Evolutionary conservation across 2,113 vertebrate genomes (phyloP), one percentile per base, ranked within the genome.

Genomic region (Pampusana beccarii): DNA sequence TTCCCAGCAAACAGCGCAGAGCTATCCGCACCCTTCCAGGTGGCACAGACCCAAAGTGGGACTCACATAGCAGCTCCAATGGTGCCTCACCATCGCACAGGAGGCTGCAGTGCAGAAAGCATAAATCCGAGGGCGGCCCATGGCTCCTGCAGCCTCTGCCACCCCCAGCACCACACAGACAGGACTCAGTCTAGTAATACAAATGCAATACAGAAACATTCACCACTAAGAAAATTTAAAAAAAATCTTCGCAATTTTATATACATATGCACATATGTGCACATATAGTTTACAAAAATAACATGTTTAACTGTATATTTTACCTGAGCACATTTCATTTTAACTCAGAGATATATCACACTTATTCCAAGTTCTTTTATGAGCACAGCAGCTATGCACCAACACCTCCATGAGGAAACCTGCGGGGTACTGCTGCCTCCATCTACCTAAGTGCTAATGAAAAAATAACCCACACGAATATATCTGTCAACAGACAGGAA

Each of bases 1-100:
- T 62, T 40, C 12, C 19, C 56, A 66, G 40, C 31, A 36, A 36
- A 0, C 72, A 79, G 23, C 23, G 40, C 36, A 85, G n/a, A 62
- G 36, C 53, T 4, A 0, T 4, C 4, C 0, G 0, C 34, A 51
- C 11, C 44, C 62, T 70, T 56, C 34, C 0, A 0, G 11, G n/a
- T 20, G 48, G 29, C 64, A 67, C 8, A 19, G 74, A 58, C n/a
- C 23, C 56, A 7, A 20, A 1, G 14, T 4, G 24, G 42, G 46
- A 24, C 28, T 66, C 40, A 18, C 21, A 25, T 3, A 53, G 65
- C 23, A 40, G 42, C 77, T 64, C 28, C 34, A 10, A 16, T 1
- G 7, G 38, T 12, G 2, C 23, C 42, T 80, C 19, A 26, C 0
- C 0, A n/a, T 24, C 31, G 58, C 5, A 3, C 31, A 50, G n/a